Evolutionary conservation across 2,113 vertebrate genomes (phyloP).

Genomic region (Malurus elegans): DNA sequence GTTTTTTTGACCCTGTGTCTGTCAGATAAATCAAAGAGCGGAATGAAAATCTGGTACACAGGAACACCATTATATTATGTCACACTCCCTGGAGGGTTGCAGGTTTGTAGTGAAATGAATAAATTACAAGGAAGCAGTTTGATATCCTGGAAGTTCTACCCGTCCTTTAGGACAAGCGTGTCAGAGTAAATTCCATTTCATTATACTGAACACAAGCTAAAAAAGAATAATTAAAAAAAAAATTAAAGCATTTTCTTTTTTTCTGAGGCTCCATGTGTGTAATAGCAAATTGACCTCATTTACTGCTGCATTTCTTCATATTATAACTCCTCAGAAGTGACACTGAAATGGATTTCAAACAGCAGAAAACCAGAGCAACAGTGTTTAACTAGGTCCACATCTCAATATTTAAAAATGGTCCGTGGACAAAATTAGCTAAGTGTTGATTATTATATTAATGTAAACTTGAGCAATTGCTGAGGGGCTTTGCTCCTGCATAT

Average conservation of each 20-base stretch:
- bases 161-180: conserved; percentile 18
- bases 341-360: neutral
- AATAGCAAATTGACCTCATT: neutral
- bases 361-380: neutral
- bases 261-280: neutral
- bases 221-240: neutral
- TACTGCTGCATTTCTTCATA: neutral
- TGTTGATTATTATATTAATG: neutral
- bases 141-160: conserved; percentile 12
- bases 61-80: conserved; percentile 17
- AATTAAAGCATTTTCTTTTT: neutral
- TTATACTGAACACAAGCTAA: neutral
- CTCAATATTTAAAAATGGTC: neutral
- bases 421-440: neutral
- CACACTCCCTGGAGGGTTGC: neutral
- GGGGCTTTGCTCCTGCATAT: neutral
- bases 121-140: conserved; percentile 33
- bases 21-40: conserved; percentile 16
- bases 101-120: conserved; percentile 52
- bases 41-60: neutral
- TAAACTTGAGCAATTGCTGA: neutral
- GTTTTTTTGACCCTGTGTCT: neutral
- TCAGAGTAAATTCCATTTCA: conserved; percentile 36
- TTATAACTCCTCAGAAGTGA: neutral
- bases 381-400: neutral